Evolutionary conservation across 2,797 vertebrate species (phyloP), one percentile per base, ranked within the genome.

Genomic region (Allobates femoralis): DNA sequence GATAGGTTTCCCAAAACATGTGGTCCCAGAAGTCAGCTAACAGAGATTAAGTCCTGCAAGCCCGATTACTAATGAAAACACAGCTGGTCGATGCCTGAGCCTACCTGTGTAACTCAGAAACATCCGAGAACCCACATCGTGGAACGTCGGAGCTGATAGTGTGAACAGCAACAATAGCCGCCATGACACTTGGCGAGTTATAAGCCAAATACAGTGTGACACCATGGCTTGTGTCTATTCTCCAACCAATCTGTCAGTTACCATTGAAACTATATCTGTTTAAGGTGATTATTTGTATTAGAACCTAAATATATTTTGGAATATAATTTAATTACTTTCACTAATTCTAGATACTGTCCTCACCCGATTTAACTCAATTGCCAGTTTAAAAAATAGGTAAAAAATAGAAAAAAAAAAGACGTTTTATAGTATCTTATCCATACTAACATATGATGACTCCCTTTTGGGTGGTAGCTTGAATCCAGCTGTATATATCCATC

Each of bases 401-500:
- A 60, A n/a, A 32, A n/a, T 69, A 21, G 30, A 11, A 23, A 6
- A 69, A 64, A 78, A 53, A 19, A 2, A n/a, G 30, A 62, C 32
- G 56, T 60, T 83, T 37, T 16, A 21, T 41, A 83, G 67, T 46
- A 83, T 46, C 28, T 26, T 66, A 12, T 71, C 67, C 81, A 56
- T 73, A 26, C 15, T 37, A 55, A 15, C n/a, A 55, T 60, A n/a
- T 83, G 81, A 83, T 83, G 34, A 60, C 32, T 71, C 66, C 53
- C 67, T 74, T 83, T 83, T 58, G 56, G 81, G 23, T 74, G 7
- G 32, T 73, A 41, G 67, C 56, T 58, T 58, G 51, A 56, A 46
- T 83, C 81, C 81, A 83, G 81, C 81, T 83, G 81, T 74, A 67
- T 73, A 56, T 73, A 58, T 83, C 81, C 81, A 83, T 83, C 81